Evolutionary conservation across 2,797 vertebrate genomes (phyloP).

Genomic region (Chelmon rostratus): DNA sequence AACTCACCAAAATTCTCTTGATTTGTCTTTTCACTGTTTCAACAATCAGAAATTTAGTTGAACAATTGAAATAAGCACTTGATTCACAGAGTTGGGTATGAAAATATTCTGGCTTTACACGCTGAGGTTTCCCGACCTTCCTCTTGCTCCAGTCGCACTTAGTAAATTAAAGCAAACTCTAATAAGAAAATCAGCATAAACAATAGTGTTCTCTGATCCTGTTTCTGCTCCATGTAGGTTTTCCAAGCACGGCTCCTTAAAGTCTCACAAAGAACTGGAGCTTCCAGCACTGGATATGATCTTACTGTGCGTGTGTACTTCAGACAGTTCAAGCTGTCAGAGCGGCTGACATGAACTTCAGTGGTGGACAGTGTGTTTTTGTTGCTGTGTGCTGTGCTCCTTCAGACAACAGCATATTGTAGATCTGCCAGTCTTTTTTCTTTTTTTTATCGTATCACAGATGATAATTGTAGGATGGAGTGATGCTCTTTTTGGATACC

Average conservation of each 20-base stretch:
- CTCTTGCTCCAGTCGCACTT: no score
- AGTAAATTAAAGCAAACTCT: background rate
- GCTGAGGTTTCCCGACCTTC: no score
- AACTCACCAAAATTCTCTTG: no score
- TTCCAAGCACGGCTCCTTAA: constrained; percentile 91
- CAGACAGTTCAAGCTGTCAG: constrained; percentile 42
- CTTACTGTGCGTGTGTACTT: constrained; percentile 35
- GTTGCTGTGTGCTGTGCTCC: constrained; percentile 55
- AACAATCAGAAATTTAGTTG: no score
- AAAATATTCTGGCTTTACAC: no score
- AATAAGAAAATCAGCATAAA: background rate
- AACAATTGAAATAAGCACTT: no score
- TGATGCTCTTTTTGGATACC: no score
- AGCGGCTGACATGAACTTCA: constrained; percentile 21
- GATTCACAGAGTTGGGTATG: no score
- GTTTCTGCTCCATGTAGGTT: constrained; percentile 77
- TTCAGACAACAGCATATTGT: constrained; percentile 52
- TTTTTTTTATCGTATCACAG: constrained; percentile 45
- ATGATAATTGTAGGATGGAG: no score
- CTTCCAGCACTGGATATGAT: constrained; percentile 79
- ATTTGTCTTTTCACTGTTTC: no score
- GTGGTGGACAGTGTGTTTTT: constrained; percentile 40
- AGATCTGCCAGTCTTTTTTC: constrained; percentile 39
- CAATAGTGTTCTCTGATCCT: background rate
- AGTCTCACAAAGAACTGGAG: constrained; percentile 90